These are phyloP conservation scores for Urophycis tenuis DNA, from an alignment of 2,797 vertebrate genomes.

Conservation along the genomic window DNA sequence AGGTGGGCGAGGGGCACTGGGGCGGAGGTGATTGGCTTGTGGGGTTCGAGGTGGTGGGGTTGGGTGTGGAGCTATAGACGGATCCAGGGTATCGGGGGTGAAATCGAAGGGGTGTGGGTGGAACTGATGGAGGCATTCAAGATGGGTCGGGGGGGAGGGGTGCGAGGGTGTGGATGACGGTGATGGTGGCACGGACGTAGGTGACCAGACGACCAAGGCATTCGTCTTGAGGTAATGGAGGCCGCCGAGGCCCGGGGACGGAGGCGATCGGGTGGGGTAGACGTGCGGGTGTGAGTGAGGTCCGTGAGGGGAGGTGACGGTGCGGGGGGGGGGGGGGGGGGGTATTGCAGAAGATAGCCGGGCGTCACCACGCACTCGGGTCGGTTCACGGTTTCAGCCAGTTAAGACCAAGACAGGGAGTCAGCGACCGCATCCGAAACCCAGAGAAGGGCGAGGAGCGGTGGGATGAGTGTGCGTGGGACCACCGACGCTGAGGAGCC, in stretches of 20 bases:
- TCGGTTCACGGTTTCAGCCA: conserved; percentile 12
- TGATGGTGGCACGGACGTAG: background rate
- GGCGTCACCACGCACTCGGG: conserved; percentile 12
- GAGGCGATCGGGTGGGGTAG: background rate
- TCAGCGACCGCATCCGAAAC: background rate
- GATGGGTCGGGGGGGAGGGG: too few relatives aligned
- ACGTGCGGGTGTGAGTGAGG: background rate
- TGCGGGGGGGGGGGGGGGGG: conserved; percentile 3
- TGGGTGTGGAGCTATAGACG: background rate
- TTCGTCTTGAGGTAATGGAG: background rate
- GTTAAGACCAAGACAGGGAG: background rate
- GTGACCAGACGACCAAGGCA: background rate
- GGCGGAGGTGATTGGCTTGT: background rate
- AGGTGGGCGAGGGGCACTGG: background rate
- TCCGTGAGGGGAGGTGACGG: background rate
- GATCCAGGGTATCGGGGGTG: background rate
- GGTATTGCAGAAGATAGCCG: conserved; percentile 54
- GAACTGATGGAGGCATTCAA: background rate
- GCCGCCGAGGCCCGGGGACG: too few relatives aligned
- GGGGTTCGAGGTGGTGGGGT: too few relatives aligned
- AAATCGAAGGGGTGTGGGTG: background rate
- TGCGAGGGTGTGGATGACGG: background rate
- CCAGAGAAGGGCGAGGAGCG: background rate
- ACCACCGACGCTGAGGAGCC: too few relatives aligned
- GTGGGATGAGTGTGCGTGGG: too few relatives aligned